A percentile compares a stretch with the other conserved stretches of the same genome.
phyloP scores from a whole-genome alignment of 2,797 vertebrate genomes.

The Anabacerthia variegaticeps region DNA sequence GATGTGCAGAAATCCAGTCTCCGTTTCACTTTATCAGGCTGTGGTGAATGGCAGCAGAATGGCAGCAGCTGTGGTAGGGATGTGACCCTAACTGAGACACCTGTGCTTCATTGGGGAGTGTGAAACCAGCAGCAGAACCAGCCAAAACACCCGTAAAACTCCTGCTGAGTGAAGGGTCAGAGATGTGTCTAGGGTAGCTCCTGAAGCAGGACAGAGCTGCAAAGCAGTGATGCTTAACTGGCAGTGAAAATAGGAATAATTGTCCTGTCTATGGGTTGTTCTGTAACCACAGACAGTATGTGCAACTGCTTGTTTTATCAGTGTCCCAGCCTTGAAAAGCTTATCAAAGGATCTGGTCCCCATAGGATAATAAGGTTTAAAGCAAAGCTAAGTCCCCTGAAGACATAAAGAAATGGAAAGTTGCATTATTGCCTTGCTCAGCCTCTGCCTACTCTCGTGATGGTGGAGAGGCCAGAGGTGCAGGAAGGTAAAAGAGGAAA shows the following conservation, averaged over 20 bases:
- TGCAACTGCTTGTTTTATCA: neutral
- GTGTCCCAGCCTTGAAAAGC: neutral
- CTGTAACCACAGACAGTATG: neutral
- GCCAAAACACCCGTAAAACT: neutral
- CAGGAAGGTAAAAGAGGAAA: neutral
- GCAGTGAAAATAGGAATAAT: neutral
- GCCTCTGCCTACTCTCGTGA: neutral
- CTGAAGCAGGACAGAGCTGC: neutral
- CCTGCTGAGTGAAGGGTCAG: neutral
- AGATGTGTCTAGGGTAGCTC: neutral
- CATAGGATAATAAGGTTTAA: neutral
- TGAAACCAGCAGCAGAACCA: neutral
- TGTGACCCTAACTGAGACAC: neutral
- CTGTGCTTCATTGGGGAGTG: too few species aligned
- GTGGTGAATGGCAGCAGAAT: neutral
- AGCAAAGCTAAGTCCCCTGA: neutral
- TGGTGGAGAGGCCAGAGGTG: neutral
- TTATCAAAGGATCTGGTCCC: neutral
- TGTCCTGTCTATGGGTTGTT: neutral
- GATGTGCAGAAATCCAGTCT: neutral
- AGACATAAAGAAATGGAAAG: neutral
- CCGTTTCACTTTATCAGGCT: neutral
- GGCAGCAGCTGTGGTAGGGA: neutral
- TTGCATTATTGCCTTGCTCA: neutral
- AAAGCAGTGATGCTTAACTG: neutral